Evolutionary conservation across 2,113 vertebrate species (phyloP), one percentile per base, ranked within the genome.

Genomic region (Esox niger): DNA sequence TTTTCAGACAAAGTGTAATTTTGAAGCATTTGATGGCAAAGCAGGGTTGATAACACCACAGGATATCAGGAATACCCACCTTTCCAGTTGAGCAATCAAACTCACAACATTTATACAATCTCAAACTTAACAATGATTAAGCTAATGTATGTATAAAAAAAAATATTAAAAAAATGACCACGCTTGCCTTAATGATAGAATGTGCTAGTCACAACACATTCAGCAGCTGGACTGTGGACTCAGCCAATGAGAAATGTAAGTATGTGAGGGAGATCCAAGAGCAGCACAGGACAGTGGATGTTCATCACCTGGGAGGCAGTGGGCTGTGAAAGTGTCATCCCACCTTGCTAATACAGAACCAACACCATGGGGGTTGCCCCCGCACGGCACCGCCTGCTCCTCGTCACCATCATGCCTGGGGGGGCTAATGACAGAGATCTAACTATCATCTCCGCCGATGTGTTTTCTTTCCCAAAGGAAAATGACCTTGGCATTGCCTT

Each of bases 401-500:
- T 55, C 49, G 25, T 65, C 38, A 64, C 9, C 62, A 49, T 20
- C 62, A 64, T 64, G 62, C 38, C 62, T 33, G 23, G 23, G 6
- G 15, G 31, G 57, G 57, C 27, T 25, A 38, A 3, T 11, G 55
- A 58, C 38, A 43, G 38, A 61, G 61, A 55, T 66, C 62, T 61
- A 20, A 27, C 47, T 21, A 35, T 73, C 66, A 60, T 52, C 29
- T 33, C 20, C 32, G 61, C 59, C n/a, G n/a, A 43, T 79, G 71
- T 57, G 60, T 79, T 71, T 79, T 66, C 56, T 71, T 56, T 57
- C 20, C 69, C 64, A 54, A 58, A 43, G 66, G 38, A 71, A 72
- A 74, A 81, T 54, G 35, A 79, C 76, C 67, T 75, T 71, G 63
- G 73, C 67, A 11, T 62, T 47, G 69, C 62, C 67, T 66, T 58